phyloP scores from a whole-genome alignment of 2,888 invertebrate species.

The Willowsia nigromaculata region DNA sequence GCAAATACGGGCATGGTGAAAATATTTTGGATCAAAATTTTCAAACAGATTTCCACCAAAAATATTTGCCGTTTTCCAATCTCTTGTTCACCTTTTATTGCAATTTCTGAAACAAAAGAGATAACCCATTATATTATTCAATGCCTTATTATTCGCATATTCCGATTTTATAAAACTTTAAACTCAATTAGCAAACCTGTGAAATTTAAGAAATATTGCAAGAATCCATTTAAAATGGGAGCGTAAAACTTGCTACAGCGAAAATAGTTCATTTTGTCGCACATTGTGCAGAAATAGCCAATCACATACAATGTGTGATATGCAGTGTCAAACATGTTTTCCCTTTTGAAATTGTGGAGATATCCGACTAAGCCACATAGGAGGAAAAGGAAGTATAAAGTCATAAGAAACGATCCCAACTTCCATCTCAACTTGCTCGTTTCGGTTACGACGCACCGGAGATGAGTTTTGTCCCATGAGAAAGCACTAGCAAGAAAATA shows the following conservation, averaged over 20 bases:
- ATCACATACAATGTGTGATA: conserved; percentile 30
- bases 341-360: neutral
- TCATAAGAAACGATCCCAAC: conserved; percentile 34
- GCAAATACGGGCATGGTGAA: neutral
- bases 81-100: neutral
- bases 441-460: conserved; percentile 26
- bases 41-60: neutral
- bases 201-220: conserved; percentile 19
- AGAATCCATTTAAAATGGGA: conserved; percentile 32
- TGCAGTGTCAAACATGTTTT: conserved; percentile 14
- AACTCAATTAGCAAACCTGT: neutral
- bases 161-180: too few species aligned
- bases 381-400: conserved; percentile 55
- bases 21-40: conserved; percentile 22
- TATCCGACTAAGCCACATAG: neutral
- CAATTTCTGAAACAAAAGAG: neutral
- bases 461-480: neutral
- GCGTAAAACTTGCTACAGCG: conserved; percentile 10
- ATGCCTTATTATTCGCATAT: neutral
- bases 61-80: neutral
- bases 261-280: conserved; percentile 50
- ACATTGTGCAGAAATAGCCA: conserved; percentile 30
- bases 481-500: conserved; percentile 40
- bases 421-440: conserved; percentile 27
- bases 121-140: too few species aligned